Conservation (phyloP, 2,888 invertebrate genomes). For the Drosophila flavopinicola region DNA sequence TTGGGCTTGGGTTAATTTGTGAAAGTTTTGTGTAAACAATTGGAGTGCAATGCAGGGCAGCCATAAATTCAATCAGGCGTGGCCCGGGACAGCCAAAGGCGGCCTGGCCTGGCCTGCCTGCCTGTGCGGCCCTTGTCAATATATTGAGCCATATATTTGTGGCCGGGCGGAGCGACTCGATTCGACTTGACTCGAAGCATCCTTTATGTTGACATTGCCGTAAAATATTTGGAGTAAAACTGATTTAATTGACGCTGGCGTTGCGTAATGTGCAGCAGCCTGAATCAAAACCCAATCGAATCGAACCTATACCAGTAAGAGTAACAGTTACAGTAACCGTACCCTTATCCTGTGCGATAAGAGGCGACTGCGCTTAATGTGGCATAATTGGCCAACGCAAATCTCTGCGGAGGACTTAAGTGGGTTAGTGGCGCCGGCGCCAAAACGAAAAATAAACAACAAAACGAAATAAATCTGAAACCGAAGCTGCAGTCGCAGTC, state of each 20-base stretch:
- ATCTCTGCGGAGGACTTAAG: constrained; percentile 53
- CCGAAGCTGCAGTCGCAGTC: constrained; percentile 26
- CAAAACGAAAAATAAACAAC: constrained; percentile 33
- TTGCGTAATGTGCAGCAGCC: constrained; percentile 64
- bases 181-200: too few relatives aligned
- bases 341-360: constrained; percentile 48
- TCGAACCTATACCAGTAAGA: neutral
- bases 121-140: constrained; percentile 61
- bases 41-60: constrained; percentile 52
- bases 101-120: constrained; percentile 35
- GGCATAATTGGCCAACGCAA: constrained; percentile 72
- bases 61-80: constrained; percentile 79
- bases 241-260: constrained; percentile 76
- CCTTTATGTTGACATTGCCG: constrained; percentile 68
- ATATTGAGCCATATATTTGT: constrained; percentile 54
- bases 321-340: neutral
- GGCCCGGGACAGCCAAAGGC: constrained; percentile 39
- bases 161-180: neutral
- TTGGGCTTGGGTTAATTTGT: constrained; percentile 68
- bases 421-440: constrained; percentile 80
- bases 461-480: constrained; percentile 25
- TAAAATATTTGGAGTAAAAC: constrained; percentile 78
- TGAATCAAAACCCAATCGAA: constrained; percentile 18
- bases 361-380: constrained; percentile 66
- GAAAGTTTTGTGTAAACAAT: constrained; percentile 79